Conservation (phyloP, 2,888 invertebrate genomes). For the Gortyna flavago region DNA sequence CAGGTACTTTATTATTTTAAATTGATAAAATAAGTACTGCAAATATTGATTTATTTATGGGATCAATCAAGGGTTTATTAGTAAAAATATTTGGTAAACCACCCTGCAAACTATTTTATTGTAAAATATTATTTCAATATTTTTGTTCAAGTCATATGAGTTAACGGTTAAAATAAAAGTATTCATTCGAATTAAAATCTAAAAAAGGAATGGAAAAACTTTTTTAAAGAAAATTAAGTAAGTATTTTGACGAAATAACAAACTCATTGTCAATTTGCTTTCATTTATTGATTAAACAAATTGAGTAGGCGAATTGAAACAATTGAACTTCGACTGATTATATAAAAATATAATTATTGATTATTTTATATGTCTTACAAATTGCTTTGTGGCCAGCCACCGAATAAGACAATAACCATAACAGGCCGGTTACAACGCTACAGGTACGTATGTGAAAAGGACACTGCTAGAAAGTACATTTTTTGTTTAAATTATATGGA, state of each 20-base stretch:
- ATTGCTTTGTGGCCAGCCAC: conserved; percentile 88
- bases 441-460: conserved; percentile 46
- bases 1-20: no score
- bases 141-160: neutral
- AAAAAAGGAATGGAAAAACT: neutral
- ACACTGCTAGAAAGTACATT: conserved; percentile 9
- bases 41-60: neutral
- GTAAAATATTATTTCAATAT: neutral
- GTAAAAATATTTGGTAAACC: neutral
- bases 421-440: conserved; percentile 65
- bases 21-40: no score
- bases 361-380: conserved; percentile 79
- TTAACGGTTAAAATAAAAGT: neutral
- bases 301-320: conserved; percentile 85
- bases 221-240: neutral
- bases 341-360: conserved; percentile 84
- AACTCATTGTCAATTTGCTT: conserved; percentile 84
- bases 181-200: neutral
- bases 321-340: conserved; percentile 80
- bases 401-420: conserved; percentile 75
- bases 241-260: conserved; percentile 58
- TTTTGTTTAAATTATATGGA: conserved; percentile 4
- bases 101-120: neutral
- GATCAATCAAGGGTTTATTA: neutral
- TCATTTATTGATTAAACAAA: conserved; percentile 89